Base-by-base conservation (phyloP, 2,113 vertebrate species). In the Tenrec ecaudatus region DNA sequence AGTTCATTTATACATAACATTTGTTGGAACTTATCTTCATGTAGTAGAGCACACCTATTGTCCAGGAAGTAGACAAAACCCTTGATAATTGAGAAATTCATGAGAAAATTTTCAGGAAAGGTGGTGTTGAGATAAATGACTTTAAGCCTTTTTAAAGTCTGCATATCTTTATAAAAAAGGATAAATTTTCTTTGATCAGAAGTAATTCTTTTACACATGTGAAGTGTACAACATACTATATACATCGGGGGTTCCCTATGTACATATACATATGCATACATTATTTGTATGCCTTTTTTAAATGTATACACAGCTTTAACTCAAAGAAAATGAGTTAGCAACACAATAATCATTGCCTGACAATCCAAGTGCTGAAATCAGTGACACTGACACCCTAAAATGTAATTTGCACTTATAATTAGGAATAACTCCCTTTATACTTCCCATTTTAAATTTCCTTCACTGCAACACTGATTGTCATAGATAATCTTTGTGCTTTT, bases 401-500 rank as follows among this genome's bases (percentile, higher is more conserved):
- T 83, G 91, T 73, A 96, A 20, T 66, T 96, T 87, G 82, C 31
- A 82, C 36, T 66, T n/a, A 90, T 84, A 36, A 77, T 12, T 94
- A 66, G 68, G 93, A 95, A 68, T 64, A 3, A 53, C 93, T 96
- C 20, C 53, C 80, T 82, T 88, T 89, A 62, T 62, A 62, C 5
- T 62, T 62, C 19, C 19, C 60, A 62, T 19, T 62, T 89, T 36
- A 25, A 89, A 69, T 86, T 92, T 97, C 94, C 73, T 96, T 91
- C 96, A 82, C 89, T 93, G 84, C 88, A 97, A 97, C 91, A 96
- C 95, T 98, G 98, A 99, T 99, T 99, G 98, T 98, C 98, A 0
- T 95, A 97, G 92, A 97, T 92, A 96, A 96, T 98, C 95, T 97
- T 98, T 99, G 98, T 98, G 98, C 98, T 98, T 98, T 98, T 97